phyloP scores from a whole-genome alignment of 2,888 invertebrate species.

The Alitta virens region DNA sequence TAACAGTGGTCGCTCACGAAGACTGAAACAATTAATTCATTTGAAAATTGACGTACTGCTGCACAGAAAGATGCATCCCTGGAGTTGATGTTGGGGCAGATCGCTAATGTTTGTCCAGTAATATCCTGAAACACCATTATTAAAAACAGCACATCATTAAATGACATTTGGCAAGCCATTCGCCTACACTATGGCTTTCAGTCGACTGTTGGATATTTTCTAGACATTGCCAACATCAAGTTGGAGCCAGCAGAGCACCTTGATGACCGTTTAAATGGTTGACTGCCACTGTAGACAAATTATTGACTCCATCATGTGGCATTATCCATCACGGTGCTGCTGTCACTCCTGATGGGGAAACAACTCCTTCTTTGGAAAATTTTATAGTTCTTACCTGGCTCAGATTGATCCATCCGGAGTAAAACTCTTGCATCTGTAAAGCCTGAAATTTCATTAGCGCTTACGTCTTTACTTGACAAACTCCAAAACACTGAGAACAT shows the following conservation, averaged over 20 bases:
- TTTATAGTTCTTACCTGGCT: conserved; percentile 28
- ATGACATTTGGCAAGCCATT: conserved; percentile 23
- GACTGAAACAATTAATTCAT: no score
- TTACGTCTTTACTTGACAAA: conserved; percentile 29
- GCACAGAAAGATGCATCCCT: no score
- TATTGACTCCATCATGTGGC: conserved; percentile 17
- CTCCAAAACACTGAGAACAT: conserved; percentile 18
- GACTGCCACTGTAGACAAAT: conserved; percentile 28
- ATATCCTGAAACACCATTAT: conserved; percentile 18
- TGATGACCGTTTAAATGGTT: conserved; percentile 27
- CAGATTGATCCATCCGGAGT: conserved; percentile 17
- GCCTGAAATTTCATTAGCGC: conserved; percentile 29
- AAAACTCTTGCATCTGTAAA: conserved; percentile 31
- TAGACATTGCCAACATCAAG: conserved; percentile 25
- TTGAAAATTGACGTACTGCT: no score
- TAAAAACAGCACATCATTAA: conserved; percentile 5
- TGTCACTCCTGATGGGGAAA: conserved; percentile 16
- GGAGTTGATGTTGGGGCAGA: no score
- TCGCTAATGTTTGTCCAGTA: no score
- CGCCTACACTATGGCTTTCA: conserved; percentile 34
- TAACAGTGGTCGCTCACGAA: no score
- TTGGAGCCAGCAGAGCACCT: conserved; percentile 27
- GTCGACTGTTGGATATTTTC: conserved; percentile 30
- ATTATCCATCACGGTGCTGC: conserved; percentile 18
- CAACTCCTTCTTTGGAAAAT: conserved; percentile 30